These are phyloP conservation scores for Drosophila parabipectinata DNA, from an alignment of 1,140 invertebrate species.

Conservation along the genomic window DNA sequence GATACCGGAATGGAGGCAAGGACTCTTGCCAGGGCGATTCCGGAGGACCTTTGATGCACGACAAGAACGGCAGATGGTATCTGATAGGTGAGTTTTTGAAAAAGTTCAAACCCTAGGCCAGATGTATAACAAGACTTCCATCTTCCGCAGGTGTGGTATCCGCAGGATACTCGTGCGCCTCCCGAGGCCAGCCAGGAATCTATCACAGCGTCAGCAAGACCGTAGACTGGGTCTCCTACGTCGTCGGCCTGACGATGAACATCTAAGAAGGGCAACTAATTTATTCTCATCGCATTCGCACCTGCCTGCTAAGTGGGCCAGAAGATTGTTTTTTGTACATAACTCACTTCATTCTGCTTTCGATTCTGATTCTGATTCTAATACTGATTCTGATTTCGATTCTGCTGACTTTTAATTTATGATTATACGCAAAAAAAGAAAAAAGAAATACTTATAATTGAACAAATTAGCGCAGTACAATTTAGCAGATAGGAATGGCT, in stretches of 20 bases:
- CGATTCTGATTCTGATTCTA: constrained; percentile 10
- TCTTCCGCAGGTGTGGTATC: constrained; percentile 90
- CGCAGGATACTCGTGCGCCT: constrained; percentile 96
- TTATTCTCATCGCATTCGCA: constrained; percentile 43
- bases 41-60: constrained; percentile 95
- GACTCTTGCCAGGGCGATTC: constrained; percentile 91
- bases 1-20: constrained; percentile 95
- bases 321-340: constrained; percentile 46
- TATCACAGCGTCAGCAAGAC: constrained; percentile 97
- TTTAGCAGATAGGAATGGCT: constrained; percentile 49
- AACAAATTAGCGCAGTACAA: constrained; percentile 63
- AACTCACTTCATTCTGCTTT: constrained; percentile 52
- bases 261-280: constrained; percentile 48
- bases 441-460: constrained; percentile 17
- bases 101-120: too few species aligned
- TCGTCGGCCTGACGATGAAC: constrained; percentile 84
- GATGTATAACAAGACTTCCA: not conserved
- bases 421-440: constrained; percentile 21
- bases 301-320: constrained; percentile 51
- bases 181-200: constrained; percentile 95
- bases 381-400: constrained; percentile 4
- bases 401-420: constrained; percentile 29
- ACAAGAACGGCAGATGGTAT: constrained; percentile 93
- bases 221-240: constrained; percentile 94
- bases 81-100: constrained; percentile 86